Base-by-base conservation (phyloP, 1,140 invertebrate genomes). In the Epicauta chinensis region DNA sequence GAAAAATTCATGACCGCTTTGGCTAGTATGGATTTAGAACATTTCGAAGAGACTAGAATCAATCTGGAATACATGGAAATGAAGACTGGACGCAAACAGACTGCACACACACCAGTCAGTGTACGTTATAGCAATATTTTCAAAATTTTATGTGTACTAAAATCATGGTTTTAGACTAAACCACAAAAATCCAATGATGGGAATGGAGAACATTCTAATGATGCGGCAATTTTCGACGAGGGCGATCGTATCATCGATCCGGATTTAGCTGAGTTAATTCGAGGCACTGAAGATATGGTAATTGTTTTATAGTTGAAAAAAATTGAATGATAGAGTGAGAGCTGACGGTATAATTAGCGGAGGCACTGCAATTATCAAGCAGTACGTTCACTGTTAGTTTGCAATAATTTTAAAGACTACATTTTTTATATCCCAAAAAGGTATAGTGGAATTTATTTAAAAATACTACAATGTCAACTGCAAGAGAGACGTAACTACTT, bases 41-140 rank as follows among this genome's bases (percentile, higher is more conserved):
- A 86, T 39, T 98, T 97, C 68, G 79, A 83, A 54, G 90, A 96
- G 51, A 81, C 80, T 9, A 87, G 83, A 62, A 86, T 86, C 6
- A 93, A 97, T 75, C 71, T 94, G 10, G 87, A 89, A 60, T 97
- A 84, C 72, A 83, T 96, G 56, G 83, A 91, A 64, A 72, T 69
- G 4, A 96, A 95, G 71, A 85, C 77, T 15, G 80, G 77, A 31
- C 72, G 75, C 60, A 67, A 63, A 17, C 32, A 36, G 48, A 43
- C 35, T 16, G 38, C 34, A 10, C 48, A 54, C 37, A 23, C 29
- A 14, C 39, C 39, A 10, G 29, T 32, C 31, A 34, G 42, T 45
- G 47, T 49, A 41, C 15, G 39, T 39, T 4, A 38, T 12, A n/a
- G n/a, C n/a, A n/a, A n/a, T 23, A 23, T 23, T 23, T 23, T 23